Evolutionary conservation across 1,140 invertebrate species (phyloP).

Genomic region (Drosophila funebris): DNA sequence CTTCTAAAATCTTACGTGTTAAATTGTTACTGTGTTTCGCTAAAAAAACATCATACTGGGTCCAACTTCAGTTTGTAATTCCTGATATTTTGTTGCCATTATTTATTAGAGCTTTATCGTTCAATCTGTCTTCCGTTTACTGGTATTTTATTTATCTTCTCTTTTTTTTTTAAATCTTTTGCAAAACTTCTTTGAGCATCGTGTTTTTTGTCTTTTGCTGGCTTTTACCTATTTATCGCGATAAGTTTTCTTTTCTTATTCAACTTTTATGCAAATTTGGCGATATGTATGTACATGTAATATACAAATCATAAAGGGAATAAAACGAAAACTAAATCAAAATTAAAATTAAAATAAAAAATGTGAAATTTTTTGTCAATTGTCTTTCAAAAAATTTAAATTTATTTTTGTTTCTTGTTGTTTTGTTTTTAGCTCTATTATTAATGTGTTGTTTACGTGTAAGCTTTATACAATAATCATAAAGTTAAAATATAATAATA

Average conservation of each 20-base stretch:
- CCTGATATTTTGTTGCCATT: slow-evolving; percentile 77
- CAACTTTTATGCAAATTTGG: slow-evolving; percentile 56
- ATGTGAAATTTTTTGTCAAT: slow-evolving; percentile 15
- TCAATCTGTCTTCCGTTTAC: slow-evolving; percentile 8
- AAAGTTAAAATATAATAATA: slow-evolving; percentile 60
- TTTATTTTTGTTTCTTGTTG: slow-evolving; percentile 57
- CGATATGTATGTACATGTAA: slow-evolving; percentile 78
- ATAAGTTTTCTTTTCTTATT: too few species aligned
- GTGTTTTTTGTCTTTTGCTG: slow-evolving; percentile 33
- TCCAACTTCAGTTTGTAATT: slow-evolving; percentile 76
- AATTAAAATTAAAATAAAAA: slow-evolving; percentile 40
- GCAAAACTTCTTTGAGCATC: slow-evolving; percentile 35
- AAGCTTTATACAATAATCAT: slow-evolving; percentile 74
- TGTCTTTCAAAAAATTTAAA: slow-evolving; percentile 70
- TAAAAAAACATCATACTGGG: slow-evolving; percentile 71
- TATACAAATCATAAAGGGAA: slow-evolving; percentile 29
- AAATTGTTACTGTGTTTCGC: slow-evolving; percentile 50
- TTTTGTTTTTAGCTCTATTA: slow-evolving; percentile 49
- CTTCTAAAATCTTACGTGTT: slow-evolving; percentile 76
- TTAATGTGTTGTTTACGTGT: slow-evolving; percentile 73
- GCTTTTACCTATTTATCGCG: slow-evolving; percentile 36
- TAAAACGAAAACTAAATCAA: slow-evolving; percentile 3
- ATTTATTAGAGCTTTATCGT: slow-evolving; percentile 41
- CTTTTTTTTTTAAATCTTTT: slow-evolving; percentile 16
- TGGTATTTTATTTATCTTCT: slow-evolving; percentile 14